A percentile compares a stretch with the other conserved stretches of the same genome.
These are phyloP conservation scores for Nylanderia fulva DNA, from an alignment of 1,140 invertebrate genomes.

Conservation along the genomic window DNA sequence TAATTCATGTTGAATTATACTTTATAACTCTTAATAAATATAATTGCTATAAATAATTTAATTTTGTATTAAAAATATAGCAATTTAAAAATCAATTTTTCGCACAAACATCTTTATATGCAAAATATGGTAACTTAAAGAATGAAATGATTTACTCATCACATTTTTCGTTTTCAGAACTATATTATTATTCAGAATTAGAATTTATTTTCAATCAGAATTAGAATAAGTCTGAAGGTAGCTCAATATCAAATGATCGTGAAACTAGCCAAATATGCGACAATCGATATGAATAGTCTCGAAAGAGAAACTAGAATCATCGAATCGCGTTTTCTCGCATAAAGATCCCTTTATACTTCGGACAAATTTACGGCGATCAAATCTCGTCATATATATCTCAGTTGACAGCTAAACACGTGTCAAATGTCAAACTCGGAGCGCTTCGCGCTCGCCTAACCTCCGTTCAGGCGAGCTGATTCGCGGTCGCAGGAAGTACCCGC, in stretches of 20 bases:
- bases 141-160: neutral
- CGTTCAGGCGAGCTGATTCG: neutral
- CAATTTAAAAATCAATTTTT: neutral
- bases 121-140: neutral
- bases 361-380: neutral
- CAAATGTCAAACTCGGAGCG: neutral
- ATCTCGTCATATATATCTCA: too few species aligned
- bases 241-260: too few species aligned
- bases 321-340: too few species aligned
- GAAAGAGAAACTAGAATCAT: neutral
- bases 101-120: neutral
- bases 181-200: too few species aligned
- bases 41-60: neutral
- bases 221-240: neutral
- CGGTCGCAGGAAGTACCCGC: slow-evolving; percentile 74
- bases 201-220: neutral
- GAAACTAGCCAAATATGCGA: too few species aligned
- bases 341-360: too few species aligned
- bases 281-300: neutral
- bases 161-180: too few species aligned
- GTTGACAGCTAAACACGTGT: neutral
- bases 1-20: neutral
- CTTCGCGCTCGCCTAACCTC: neutral
- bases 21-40: neutral
- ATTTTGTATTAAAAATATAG: neutral